phyloP scores from a whole-genome alignment of 2,113 vertebrate genomes.

The Percina caprodes region DNA sequence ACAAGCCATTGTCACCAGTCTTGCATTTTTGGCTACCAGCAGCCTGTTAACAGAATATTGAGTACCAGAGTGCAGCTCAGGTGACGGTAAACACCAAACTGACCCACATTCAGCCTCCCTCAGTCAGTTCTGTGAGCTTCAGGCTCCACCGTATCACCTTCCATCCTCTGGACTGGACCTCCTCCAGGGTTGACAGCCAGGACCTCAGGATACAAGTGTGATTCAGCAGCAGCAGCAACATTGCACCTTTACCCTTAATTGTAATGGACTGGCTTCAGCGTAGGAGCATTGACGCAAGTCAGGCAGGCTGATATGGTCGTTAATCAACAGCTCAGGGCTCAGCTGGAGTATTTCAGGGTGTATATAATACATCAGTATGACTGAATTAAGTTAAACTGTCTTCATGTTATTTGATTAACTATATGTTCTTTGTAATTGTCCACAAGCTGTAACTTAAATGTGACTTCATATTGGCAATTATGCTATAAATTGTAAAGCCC shows the following conservation, averaged over 20 bases:
- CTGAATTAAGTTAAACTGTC: not conserved
- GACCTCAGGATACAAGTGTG: constrained; percentile 52
- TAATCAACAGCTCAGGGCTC: not conserved
- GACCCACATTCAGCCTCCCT: constrained; percentile 44
- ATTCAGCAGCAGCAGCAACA: constrained; percentile 69
- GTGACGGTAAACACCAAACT: constrained; percentile 7
- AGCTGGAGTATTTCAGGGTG: not conserved
- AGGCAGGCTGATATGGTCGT: not conserved
- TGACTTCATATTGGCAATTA: not conserved
- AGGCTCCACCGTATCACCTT: constrained; percentile 53
- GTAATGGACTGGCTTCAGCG: constrained; percentile 35
- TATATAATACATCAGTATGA: not conserved
- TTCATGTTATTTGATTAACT: not conserved
- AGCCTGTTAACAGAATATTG: not conserved
- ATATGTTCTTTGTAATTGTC: not conserved
- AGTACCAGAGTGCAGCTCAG: not conserved
- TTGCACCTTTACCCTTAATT: constrained; percentile 67
- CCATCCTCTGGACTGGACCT: constrained; percentile 50
- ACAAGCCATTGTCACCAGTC: too few relatives aligned
- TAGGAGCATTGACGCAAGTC: not conserved
- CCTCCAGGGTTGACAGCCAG: constrained; percentile 70
- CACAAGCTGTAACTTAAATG: not conserved
- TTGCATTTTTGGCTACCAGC: not conserved
- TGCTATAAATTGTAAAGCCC: not conserved
- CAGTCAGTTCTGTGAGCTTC: not conserved